Evolutionary conservation across 2,113 vertebrate species (phyloP), one percentile per base, ranked within the genome.

Genomic region (Cyanocitta stelleri): DNA sequence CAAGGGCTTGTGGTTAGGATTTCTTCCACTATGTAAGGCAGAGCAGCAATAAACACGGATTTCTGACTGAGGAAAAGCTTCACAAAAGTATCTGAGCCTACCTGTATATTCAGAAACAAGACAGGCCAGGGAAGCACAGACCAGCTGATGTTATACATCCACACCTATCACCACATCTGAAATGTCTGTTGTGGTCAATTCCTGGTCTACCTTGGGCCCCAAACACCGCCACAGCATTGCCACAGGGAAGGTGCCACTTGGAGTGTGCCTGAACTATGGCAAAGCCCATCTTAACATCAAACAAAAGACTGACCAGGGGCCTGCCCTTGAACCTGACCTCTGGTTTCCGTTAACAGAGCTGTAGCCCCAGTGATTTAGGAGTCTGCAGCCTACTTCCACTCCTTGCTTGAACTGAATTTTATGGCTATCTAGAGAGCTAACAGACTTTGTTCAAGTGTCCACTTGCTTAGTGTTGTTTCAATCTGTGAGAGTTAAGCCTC

Each of bases 171-270:
- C 6, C 58, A 76, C 39, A 68, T 41, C 32, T 87, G 63, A 93
- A 61, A 78, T 32, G 8, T 22, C 32, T 63, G 6, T 3, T 72
- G 19, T 10, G 19, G 11, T 6, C 52, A 83, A 15, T 37, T 49
- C 4, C 29, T 71, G 16, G 3, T 58, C 48, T 63, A 7, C 15
- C 35, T 75, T 41, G 32, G 37, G 44, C 43, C 27, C 10, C 63
- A 63, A 76, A 30, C 15, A 54, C 10, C 16, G n/a, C 10, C 10
- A 62, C 32, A 62, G 13, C 19, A 37, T 16, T 63, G 39, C 7
- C 13, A 55, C 0, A 0, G 20, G 13, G 4, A 62, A 17, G 9
- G 16, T 26, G 27, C 10, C 39, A 35, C 13, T 9, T 39, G 29
- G 10, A 55, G 10, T 14, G 27, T 7, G 10, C 6, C 16, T 43